Evolutionary conservation across 2,113 vertebrate species (phyloP), one percentile per base, ranked within the genome.

Genomic region (Cacatua alba): DNA sequence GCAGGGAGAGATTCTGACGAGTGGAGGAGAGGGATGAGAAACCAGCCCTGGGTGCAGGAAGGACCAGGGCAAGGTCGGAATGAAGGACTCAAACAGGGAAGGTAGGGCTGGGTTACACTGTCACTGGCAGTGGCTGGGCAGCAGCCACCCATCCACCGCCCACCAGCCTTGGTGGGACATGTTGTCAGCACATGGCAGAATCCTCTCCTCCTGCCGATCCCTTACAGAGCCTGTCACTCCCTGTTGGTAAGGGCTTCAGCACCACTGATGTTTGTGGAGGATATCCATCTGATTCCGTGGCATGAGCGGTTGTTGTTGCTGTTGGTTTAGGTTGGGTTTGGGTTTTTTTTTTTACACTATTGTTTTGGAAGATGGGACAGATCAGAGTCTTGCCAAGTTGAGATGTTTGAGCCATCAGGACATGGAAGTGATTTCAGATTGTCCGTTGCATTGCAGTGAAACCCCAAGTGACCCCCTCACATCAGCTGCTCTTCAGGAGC

Each of bases 321-420:
- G 1, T 0, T 2, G 2, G 1, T 53, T 77, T 12, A 7, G 9
- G 2, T 0, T 2, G 2, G 1, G 13, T 53, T 60, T 7, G 20
- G 3, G 0, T 6, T 5, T 60, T 37, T 60, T 37, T 60, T 53
- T 79, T 49, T 17, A 28, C 4, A 11, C 18, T 64, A 23, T 55
- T 81, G 11, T 83, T 74, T 59, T 60, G 29, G n/a, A 87, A 87
- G 44, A 71, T 39, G 23, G 31, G 17, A 48, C 17, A 71, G 49
- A 65, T 74, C 13, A 86, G 33, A 67, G 15, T 57, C 62, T n/a
- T 82, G 39, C 39, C 84, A 71, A 72, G 16, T 6, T 76, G 39
- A 93, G 82, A 69, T 69, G 48, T 79, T 82, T 64, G 35, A 89
- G 39, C 13, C 6, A 6, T 26, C 46, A 76, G 37, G 29, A 68